Evolutionary conservation across 2,888 invertebrate species (phyloP), one percentile per base, ranked within the genome.

Genomic region (Barypeithes pellucidus): DNA sequence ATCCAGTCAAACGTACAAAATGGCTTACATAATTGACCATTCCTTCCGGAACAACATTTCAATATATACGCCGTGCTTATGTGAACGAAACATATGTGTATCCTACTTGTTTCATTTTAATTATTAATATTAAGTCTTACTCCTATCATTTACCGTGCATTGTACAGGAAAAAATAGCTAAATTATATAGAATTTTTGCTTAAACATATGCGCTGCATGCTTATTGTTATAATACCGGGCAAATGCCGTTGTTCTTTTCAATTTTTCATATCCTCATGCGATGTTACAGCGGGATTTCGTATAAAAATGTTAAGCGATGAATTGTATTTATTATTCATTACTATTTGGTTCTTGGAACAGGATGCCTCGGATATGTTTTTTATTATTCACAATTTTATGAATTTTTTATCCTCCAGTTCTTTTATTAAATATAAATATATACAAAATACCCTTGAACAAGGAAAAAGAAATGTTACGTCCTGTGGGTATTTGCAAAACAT

Each of bases 141-240:
- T 85, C 84, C 85, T 85, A 85, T 86, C 83, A 86, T 86, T 86
- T 86, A 81, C 83, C 83, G 84, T 84, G 84, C 85, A 84, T 85
- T 86, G 85, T 85, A 83, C 84, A 80, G 84, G 83, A 85, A 86
- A 85, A 86, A 82, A 84, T 83, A 81, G 83, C 79, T 77, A 85
- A 85, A 86, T 86, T 86, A 86, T 83, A 86, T 85, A 85, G 81
- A 84, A 85, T 85, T 85, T 85, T 84, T 85, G 82, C 81, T 69
- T 81, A 85, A 86, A 84, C 85, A 85, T 83, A 85, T 85, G 85
- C 82, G 80, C 75, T 79, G 80, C 79, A 78, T 79, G 80, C 79
- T 81, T 81, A 82, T 83, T 83, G 83, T 82, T 82, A 79, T 78
- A 79, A 78, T 78, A 76, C 80, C 80, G 80, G 75, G 79, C 79